Evolutionary conservation across 2,888 invertebrate species (phyloP), one percentile per base, ranked within the genome.

Genomic region (Parnassius mnemosyne): DNA sequence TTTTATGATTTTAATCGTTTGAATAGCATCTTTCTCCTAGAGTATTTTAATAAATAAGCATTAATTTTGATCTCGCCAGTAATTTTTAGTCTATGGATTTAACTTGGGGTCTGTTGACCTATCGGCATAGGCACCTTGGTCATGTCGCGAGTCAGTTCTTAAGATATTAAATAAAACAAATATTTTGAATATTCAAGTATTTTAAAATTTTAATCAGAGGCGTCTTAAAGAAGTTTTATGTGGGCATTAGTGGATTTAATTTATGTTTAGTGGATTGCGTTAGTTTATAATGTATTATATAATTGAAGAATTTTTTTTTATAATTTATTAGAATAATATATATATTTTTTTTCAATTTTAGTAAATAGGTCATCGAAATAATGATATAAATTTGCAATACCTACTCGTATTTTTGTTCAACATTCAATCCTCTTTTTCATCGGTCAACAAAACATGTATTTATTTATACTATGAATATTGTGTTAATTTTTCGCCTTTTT

Each of bases 81-180:
- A 9, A 12, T 11, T 34, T 2, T 61, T 61, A 52, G 52, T 61
- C 61, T 51, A 25, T 61, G 42, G 41, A n/a, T n/a, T 47, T 49
- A 52, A 56, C 61, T 3, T 47, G 56, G 16, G 47, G 61, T 56
- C 41, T 57, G 52, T 61, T 61, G 61, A 67, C 67, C 65, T 60
- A 43, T 60, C 56, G 12, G 41, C 41, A n/a, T 53, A 58, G 52
- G 65, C 66, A 66, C 67, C 49, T 64, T 66, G 64, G 65, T 66
- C 57, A 54, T 68, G 66, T 66, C 63, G 53, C 47, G 34, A 62
- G 50, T 41, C 53, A 55, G n/a, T 46, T 57, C 49, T 63, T 61
- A 63, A 13, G 59, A 62, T 64, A 64, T 67, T 66, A 70, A 66
- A 53, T 25, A 25, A 52, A 13, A 9, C 12, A 50, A 60, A 44